A percentile compares a stretch with the other conserved stretches of the same genome.
Conservation (phyloP, 2,888 invertebrate genomes). For the Acanthopleura granulata region DNA sequence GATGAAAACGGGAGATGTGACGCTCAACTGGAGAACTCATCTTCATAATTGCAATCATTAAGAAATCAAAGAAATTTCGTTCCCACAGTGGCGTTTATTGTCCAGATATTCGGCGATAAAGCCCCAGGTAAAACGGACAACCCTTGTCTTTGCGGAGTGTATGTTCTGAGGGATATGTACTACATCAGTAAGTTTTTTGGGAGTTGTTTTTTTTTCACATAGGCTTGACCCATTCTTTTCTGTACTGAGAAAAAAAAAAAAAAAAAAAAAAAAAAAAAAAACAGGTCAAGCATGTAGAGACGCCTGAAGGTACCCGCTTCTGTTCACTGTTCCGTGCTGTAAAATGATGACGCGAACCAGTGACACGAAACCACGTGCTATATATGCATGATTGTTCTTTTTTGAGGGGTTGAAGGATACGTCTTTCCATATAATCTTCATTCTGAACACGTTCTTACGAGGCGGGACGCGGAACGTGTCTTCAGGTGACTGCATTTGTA, state of each 20-base stretch:
- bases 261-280: background rate
- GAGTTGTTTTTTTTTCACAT: too few relatives aligned
- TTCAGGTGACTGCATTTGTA: too few relatives aligned
- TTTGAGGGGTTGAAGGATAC: background rate
- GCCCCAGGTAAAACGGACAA: too few relatives aligned
- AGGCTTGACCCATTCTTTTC: background rate
- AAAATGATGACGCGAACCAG: background rate
- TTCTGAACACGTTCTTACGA: background rate
- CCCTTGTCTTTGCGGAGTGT: too few relatives aligned
- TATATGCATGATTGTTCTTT: background rate
- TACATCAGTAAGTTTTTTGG: too few relatives aligned
- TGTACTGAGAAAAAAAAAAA: background rate
- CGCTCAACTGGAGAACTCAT: too few relatives aligned
- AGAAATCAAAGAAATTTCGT: too few relatives aligned
- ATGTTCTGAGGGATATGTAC: too few relatives aligned
- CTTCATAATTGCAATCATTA: too few relatives aligned
- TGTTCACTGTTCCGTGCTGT: background rate
- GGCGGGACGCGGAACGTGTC: background rate
- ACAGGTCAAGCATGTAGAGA: background rate
- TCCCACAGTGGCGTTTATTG: too few relatives aligned
- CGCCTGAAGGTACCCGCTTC: background rate
- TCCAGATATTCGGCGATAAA: too few relatives aligned
- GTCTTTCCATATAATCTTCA: background rate
- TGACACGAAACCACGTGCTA: slow-evolving; percentile 8
- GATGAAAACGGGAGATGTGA: too few relatives aligned